Conservation (phyloP, 2,797 vertebrate species). For the Heteromormyrus szaboi region DNA sequence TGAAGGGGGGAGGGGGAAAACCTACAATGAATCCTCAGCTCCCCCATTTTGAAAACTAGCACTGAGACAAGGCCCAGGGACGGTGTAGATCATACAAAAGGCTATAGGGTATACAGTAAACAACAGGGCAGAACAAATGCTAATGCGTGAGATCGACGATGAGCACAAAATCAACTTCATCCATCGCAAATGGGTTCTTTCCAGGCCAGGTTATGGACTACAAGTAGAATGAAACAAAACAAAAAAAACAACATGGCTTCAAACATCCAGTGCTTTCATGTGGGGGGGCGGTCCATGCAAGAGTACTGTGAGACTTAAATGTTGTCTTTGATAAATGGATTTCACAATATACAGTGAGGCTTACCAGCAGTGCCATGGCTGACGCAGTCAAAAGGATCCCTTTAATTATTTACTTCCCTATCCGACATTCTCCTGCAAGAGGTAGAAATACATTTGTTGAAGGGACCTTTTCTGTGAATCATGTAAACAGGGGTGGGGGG, state of each 20-base stretch:
- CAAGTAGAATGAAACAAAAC: conserved; percentile 35
- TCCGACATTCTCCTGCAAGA: conserved; percentile 80
- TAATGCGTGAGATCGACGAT: neutral
- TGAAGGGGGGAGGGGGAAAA: neutral
- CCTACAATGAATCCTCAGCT: neutral
- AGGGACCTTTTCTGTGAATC: conserved; percentile 63
- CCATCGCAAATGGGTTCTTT: conserved; percentile 9
- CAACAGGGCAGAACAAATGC: neutral
- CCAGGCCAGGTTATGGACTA: conserved; percentile 14
- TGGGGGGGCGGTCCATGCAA: conserved; percentile 60
- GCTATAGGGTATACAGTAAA: neutral
- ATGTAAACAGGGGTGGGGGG: conserved; percentile 53
- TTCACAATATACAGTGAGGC: conserved; percentile 74
- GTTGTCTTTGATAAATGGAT: conserved; percentile 60
- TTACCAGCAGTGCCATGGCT: conserved; percentile 81
- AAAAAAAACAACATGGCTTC: conserved; percentile 28
- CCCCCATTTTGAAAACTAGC: neutral
- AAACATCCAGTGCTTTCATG: conserved; percentile 52
- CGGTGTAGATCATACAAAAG: neutral
- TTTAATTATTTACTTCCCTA: conserved; percentile 83
- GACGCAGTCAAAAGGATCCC: conserved; percentile 78
- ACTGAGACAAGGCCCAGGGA: neutral
- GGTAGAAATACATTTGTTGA: conserved; percentile 76
- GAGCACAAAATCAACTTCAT: conserved; percentile 4
- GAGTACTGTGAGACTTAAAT: conserved; percentile 31